Evolutionary conservation across 2,888 invertebrate genomes (phyloP).

Genomic region (Leptopilina myrica): DNA sequence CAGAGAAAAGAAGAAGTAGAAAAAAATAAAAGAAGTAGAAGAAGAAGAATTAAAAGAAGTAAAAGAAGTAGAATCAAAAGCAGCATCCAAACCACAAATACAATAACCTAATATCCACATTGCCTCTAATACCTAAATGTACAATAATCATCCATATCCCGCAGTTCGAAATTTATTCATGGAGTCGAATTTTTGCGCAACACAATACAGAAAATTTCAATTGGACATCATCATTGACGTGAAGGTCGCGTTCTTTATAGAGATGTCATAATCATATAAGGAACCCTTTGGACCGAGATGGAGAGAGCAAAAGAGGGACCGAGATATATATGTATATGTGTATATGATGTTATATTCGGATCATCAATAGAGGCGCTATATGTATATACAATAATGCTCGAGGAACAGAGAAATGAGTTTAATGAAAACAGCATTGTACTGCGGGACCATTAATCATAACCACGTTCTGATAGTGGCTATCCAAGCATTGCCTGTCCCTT

Average conservation of each 20-base stretch:
- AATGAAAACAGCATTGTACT: constrained; percentile 76
- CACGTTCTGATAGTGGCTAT: constrained; percentile 73
- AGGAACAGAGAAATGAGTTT: constrained; percentile 74
- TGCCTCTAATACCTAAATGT: no score
- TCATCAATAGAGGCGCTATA: constrained; percentile 59
- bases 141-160: background rate
- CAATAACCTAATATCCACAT: no score
- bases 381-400: constrained; percentile 59
- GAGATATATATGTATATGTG: constrained; percentile 50
- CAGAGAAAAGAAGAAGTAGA: no score
- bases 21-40: no score
- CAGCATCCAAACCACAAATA: no score
- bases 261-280: constrained; percentile 70
- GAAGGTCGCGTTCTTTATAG: constrained; percentile 64
- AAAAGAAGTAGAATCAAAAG: no score
- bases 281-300: constrained; percentile 59
- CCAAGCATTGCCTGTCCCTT: constrained; percentile 62
- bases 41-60: no score
- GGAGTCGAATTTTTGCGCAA: background rate
- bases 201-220: constrained; percentile 27
- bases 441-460: constrained; percentile 74
- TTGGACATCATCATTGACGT: constrained; percentile 39
- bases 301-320: constrained; percentile 64
- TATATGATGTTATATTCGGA: constrained; percentile 32
- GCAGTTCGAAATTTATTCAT: background rate